Conservation (phyloP, 2,797 vertebrate species). For the Rhinatrema bivittatum region DNA sequence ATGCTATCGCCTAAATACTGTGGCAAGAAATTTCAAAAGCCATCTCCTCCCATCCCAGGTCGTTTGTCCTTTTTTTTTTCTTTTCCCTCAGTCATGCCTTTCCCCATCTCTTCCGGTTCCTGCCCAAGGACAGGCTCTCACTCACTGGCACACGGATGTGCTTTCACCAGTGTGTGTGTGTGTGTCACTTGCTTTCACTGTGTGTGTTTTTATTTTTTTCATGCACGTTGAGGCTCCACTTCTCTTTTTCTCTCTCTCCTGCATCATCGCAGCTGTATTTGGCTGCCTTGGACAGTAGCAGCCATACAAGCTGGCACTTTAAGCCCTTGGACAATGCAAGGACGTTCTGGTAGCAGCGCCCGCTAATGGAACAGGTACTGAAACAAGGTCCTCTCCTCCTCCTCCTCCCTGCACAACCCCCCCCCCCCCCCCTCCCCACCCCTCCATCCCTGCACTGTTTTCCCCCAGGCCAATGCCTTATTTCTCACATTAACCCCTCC, state of each 20-base stretch:
- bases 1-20: too few relatives aligned
- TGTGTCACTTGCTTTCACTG: slow-evolving; percentile 55
- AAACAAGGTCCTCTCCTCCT: slow-evolving; percentile 56
- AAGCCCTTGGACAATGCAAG: slow-evolving; percentile 90
- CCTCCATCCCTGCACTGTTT: slow-evolving; percentile 50
- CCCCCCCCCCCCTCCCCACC: slow-evolving; percentile 30
- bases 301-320: slow-evolving; percentile 91
- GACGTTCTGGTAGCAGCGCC: slow-evolving; percentile 87
- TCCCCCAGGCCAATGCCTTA: slow-evolving; percentile 40
- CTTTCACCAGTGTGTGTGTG: slow-evolving; percentile 35
- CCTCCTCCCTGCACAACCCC: slow-evolving; percentile 26
- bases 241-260: slow-evolving; percentile 75
- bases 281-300: slow-evolving; percentile 88
- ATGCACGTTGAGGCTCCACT: slow-evolving; percentile 66
- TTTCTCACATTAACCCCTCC: slow-evolving; percentile 39
- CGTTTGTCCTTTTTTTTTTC: slow-evolving; percentile 14
- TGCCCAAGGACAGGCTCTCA: slow-evolving; percentile 40
- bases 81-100: slow-evolving; percentile 42
- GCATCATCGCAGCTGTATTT: slow-evolving; percentile 89
- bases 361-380: slow-evolving; percentile 88
- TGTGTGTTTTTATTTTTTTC: too few relatives aligned
- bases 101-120: slow-evolving; percentile 36
- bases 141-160: slow-evolving; percentile 18
- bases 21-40: too few relatives aligned
- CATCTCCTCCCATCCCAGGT: slow-evolving; percentile 27